Evolutionary conservation across 2,797 vertebrate genomes (phyloP), one percentile per base, ranked within the genome.

Genomic region (Enteromius viviparus): DNA sequence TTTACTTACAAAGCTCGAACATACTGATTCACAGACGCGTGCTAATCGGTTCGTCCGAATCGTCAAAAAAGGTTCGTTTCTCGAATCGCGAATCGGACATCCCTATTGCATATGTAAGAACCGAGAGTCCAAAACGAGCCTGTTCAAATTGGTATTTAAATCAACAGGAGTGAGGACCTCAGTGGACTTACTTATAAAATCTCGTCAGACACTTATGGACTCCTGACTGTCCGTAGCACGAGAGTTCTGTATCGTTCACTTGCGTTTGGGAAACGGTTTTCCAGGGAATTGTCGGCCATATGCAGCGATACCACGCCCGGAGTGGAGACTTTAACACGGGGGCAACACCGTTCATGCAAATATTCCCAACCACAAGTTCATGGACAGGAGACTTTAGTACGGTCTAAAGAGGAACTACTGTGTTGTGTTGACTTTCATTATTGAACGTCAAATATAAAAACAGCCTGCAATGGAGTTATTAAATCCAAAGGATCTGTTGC

Each of bases 231-330:
- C 37, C 5, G 21, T 10, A 6, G 15, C 11, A 19, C 26, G 12
- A 17, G 10, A 10, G 7, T 17, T 19, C 23, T 32, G 32, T 23
- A 11, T 79, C 64, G 58, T 82, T 85, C 78, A 66, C 42, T 32
- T 82, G 66, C 83, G 32, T 80, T 37, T 80, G 62, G 75, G 6
- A 60, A 71, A 45, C 80, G 42, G 78, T 83, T 80, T 85, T 84
- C 78, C 85, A 91, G 91, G 87, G 86, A 86, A 89, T 23, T 89
- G 87, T 93, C 93, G 94, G 96, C 96, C 96, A 96, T 96, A 93
- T 96, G 96, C 91, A 88, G 85, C 84, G 87, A 85, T 88, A 94
- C 95, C 96, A 96, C 96, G 94, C 95, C 96, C 95, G 94, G 88
- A 90, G 88, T 79, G 86, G 55, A 87, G 87, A 90, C 81, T 85